Evolutionary conservation across 1,140 invertebrate genomes (phyloP).

Genomic region (Ctenoplectra terminalis): DNA sequence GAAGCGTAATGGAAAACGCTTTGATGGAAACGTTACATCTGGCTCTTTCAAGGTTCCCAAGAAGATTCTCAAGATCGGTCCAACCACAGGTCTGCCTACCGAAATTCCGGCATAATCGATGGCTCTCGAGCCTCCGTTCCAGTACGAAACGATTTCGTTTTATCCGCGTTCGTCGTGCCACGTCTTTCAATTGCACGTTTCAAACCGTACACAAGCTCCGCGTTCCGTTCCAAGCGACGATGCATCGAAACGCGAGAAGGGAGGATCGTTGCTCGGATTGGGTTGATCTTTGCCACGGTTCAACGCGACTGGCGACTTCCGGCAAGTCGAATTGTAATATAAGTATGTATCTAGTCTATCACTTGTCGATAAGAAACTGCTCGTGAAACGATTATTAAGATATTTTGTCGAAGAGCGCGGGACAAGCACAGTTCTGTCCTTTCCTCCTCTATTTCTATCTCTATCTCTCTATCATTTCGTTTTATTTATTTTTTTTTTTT

Average conservation of each 20-base stretch:
- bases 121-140: slow-evolving; percentile 2
- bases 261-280: not conserved
- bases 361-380: slow-evolving; percentile 38
- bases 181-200: slow-evolving; percentile 11
- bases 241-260: not conserved
- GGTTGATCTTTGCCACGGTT: not conserved
- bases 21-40: not conserved
- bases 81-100: not conserved
- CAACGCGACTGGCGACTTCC: slow-evolving; percentile 45
- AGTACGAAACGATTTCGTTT: not conserved
- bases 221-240: not conserved
- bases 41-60: not conserved
- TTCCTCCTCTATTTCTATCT: not conserved
- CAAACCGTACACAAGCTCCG: not conserved
- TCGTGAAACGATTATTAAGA: slow-evolving; percentile 46
- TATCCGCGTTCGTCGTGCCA: not conserved
- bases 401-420: slow-evolving; percentile 26
- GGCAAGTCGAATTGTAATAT: slow-evolving; percentile 53
- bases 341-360: slow-evolving; percentile 56
- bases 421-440: slow-evolving; percentile 7
- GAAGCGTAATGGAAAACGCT: no score
- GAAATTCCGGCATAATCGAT: not conserved
- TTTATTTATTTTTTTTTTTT: not conserved
- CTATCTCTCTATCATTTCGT: not conserved
- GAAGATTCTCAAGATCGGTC: not conserved